phyloP scores from a whole-genome alignment of 2,797 vertebrate species.

The Pangasius macronema region DNA sequence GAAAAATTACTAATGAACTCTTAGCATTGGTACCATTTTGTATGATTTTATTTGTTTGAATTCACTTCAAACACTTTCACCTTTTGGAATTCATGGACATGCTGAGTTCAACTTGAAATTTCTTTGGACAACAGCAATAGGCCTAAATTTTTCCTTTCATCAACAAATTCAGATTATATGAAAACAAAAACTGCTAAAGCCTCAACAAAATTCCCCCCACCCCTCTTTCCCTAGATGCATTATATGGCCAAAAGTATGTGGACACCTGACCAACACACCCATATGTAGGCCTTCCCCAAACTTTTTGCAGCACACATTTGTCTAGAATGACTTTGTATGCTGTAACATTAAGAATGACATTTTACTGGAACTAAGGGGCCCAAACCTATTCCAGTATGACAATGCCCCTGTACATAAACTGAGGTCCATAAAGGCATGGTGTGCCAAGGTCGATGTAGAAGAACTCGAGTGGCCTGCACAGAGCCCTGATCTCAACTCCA shows the following conservation, averaged over 20 bases:
- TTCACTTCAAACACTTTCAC: not conserved
- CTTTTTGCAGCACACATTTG: not conserved
- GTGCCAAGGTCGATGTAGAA: not conserved
- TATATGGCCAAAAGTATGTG: not conserved
- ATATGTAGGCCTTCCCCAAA: not conserved
- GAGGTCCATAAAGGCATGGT: not conserved
- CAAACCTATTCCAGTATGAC: not conserved
- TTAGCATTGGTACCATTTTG: not conserved
- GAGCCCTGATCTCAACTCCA: not conserved
- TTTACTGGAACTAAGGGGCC: not conserved
- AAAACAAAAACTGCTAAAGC: not conserved
- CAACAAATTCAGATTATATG: not conserved
- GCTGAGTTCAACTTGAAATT: not conserved
- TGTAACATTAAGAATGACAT: not conserved
- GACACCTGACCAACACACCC: not conserved
- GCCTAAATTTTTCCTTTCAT: not conserved
- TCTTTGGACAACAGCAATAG: not conserved
- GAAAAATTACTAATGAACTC: not conserved
- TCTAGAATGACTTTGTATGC: not conserved
- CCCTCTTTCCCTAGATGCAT: not conserved
- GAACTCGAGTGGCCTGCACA: not conserved
- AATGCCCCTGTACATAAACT: not conserved
- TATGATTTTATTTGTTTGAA: not conserved
- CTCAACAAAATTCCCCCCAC: not conserved
- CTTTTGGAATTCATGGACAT: not conserved